Conservation (phyloP, 2,888 invertebrate genomes). For the Chironomus tentans region DNA sequence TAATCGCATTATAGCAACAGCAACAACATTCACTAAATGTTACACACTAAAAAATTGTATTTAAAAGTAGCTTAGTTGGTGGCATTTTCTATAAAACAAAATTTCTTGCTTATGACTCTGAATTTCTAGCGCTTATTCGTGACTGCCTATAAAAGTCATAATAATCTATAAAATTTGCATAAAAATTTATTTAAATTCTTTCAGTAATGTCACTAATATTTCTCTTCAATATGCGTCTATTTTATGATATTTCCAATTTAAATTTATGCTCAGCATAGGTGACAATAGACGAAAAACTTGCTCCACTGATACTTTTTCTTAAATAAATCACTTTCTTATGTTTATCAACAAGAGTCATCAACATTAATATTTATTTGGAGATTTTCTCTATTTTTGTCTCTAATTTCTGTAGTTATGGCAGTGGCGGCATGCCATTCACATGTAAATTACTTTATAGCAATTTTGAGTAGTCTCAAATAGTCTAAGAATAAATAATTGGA, state of each 20-base stretch:
- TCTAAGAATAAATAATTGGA: not conserved
- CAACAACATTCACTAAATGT: not conserved
- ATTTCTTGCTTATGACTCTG: too few relatives aligned
- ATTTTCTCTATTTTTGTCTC: too few relatives aligned
- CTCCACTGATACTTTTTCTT: not conserved
- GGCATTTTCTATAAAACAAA: not conserved
- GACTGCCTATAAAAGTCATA: not conserved
- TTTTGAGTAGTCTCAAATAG: not conserved
- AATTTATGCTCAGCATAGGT: not conserved
- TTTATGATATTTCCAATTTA: not conserved
- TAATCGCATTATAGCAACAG: not conserved
- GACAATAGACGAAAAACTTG: not conserved
- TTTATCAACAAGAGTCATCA: not conserved
- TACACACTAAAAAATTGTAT: not conserved
- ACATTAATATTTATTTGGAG: not conserved
- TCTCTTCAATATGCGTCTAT: not conserved
- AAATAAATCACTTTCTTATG: not conserved
- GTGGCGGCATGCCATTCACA: not conserved
- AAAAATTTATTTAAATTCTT: slow-evolving; percentile 3
- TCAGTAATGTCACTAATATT: not conserved
- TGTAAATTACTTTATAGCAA: not conserved
- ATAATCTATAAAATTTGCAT: not conserved
- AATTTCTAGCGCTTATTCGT: not conserved
- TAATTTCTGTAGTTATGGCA: not conserved
- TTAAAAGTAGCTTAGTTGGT: not conserved